Conservation (phyloP, 1,140 invertebrate species). For the Papilio dardanus region DNA sequence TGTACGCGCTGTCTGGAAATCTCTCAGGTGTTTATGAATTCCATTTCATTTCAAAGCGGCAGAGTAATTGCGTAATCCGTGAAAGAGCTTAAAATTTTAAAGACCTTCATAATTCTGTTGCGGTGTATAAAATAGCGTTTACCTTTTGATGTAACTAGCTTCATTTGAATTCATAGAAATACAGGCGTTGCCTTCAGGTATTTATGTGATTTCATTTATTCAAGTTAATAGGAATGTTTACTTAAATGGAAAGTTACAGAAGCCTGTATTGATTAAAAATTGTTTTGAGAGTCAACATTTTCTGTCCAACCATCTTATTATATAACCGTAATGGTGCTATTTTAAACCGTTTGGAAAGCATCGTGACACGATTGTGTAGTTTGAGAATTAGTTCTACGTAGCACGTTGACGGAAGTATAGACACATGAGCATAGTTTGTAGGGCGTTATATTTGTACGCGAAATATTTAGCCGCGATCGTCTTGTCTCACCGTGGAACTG, state of each 20-base stretch:
- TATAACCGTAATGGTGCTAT: not conserved
- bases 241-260: not conserved
- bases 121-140: slow-evolving; percentile 26
- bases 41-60: slow-evolving; percentile 41
- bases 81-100: slow-evolving; percentile 36
- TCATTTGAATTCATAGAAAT: slow-evolving; percentile 15
- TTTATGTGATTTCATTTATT: not conserved
- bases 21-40: slow-evolving; percentile 45
- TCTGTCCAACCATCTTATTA: not conserved
- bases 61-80: slow-evolving; percentile 36
- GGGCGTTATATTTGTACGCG: slow-evolving; percentile 19
- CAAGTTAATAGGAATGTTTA: not conserved
- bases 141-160: slow-evolving; percentile 26
- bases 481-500: slow-evolving; percentile 32
- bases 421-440: slow-evolving; percentile 4
- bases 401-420: slow-evolving; percentile 3
- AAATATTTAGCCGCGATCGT: slow-evolving; percentile 35
- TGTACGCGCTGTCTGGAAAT: slow-evolving; percentile 33
- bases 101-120: slow-evolving; percentile 31
- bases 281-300: not conserved
- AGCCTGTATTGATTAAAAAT: no score
- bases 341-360: not conserved
- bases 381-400: slow-evolving; percentile 1
- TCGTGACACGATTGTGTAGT: not conserved
- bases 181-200: not conserved